Evolutionary conservation across 2,888 invertebrate species (phyloP).

Genomic region (Tenthredo livida): DNA sequence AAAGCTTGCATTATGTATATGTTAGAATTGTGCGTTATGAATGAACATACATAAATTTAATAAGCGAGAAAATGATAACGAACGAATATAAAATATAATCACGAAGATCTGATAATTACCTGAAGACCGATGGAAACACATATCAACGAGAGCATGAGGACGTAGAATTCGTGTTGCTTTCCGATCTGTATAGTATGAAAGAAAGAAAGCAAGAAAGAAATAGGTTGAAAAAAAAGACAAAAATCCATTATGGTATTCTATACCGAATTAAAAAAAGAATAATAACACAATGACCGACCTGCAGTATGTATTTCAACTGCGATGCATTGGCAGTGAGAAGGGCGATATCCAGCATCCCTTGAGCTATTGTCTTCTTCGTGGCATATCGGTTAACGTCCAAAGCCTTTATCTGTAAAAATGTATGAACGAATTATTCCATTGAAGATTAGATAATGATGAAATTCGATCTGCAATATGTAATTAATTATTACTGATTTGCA

Average conservation of each 20-base stretch:
- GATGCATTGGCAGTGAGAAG: slow-evolving; percentile 93
- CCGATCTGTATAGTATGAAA: slow-evolving; percentile 80
- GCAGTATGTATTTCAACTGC: slow-evolving; percentile 92
- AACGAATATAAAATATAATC: neutral
- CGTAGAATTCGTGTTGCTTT: slow-evolving; percentile 92
- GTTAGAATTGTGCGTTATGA: neutral
- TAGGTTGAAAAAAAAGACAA: neutral
- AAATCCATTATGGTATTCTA: too few relatives aligned
- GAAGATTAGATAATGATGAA: neutral
- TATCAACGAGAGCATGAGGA: slow-evolving; percentile 88
- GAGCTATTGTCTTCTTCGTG: slow-evolving; percentile 95
- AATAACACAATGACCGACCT: slow-evolving; percentile 71
- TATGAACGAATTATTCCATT: neutral
- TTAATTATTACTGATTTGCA: neutral
- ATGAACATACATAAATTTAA: neutral
- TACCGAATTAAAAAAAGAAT: neutral
- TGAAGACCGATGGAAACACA: slow-evolving; percentile 91
- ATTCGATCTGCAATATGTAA: neutral
- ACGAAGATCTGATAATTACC: slow-evolving; percentile 79
- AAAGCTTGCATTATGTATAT: neutral
- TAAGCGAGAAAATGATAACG: neutral
- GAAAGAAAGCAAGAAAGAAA: neutral
- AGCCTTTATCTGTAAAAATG: slow-evolving; percentile 82
- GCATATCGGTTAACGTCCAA: slow-evolving; percentile 94
- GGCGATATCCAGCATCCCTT: slow-evolving; percentile 94